Base-by-base conservation (phyloP, 1,140 invertebrate genomes). In the Drosophila pruinosa region DNA sequence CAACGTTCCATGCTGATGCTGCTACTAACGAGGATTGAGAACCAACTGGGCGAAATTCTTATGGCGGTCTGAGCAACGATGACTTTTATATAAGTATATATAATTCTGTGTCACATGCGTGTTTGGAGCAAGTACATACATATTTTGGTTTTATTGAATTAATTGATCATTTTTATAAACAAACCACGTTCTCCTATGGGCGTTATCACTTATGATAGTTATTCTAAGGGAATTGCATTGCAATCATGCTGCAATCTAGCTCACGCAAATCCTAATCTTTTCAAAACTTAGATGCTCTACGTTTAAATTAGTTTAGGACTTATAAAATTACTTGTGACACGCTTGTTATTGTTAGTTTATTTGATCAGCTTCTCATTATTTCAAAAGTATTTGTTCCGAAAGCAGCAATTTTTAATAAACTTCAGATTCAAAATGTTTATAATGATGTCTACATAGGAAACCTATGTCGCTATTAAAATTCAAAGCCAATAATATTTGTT, bases 1-100 rank as follows among this genome's bases (percentile, higher is more conserved):
- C 95, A 95, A 14, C 93, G 92, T 17, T 95, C 94, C 95, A 95
- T 96, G 24, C 21, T 63, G n/a, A 7, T 22, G 5, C 17, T 22
- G 12, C n/a, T 28, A 17, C 10, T 19, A 12, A 14, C 15, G 31
- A 34, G n/a, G 12, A 34, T 12, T 4, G 31, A 12, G 3, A 12
- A 34, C 31, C n/a, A 12, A 12, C 3, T 6, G 39, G 21, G 19
- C 4, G 31, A 6, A 53, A 12, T 3, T 21, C 48, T 47, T 19
- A 14, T 21, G 6, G 38, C 1, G 22, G 22, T 62, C 15, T 62
- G 21, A 10, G 48, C 15, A 34, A 1, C n/a, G 31, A 12, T 34
- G 31, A 4, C 12, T 34, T 34, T 34, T 34, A 34, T 34, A 28
- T 8, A 6, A 6, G 26, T 7, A 26, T 28, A 2, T 28, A 34